Evolutionary conservation across 92 coral and sea anemone species (phyloP), one percentile per base, ranked within the genome.

Genomic region (Plumapathes pennacea): DNA sequence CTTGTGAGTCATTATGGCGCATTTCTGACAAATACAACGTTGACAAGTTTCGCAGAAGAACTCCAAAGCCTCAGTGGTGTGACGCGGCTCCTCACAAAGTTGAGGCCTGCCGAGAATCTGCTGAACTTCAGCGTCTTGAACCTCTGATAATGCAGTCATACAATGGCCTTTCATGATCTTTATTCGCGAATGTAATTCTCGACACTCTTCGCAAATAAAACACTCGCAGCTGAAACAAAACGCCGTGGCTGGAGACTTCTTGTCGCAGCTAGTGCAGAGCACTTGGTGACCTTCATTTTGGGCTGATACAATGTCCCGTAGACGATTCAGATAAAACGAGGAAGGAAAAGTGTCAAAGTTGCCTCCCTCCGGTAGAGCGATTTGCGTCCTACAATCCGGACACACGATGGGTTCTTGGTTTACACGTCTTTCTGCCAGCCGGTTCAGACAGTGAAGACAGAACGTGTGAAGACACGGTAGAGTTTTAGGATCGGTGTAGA

Each of bases 381-480:
- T 46, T 25, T 36, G 52, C 44, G 59, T 46, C 7, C 58, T 53
- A 64, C 86, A 79, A 4, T 48, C 30, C n/a, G 86, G 86, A 8
- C 86, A 79, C 8, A 45, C 61, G 25, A 64, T 13, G 37, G 36
- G 52, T 13, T 56, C 52, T 24, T 38, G 17, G 7, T 56, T 44
- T 21, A 46, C 58, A n/a, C 66, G 56, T 3, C 36, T 26, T 45
- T 67, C 36, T 42, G 49, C 73, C 1, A 71, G 60, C 57, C 64
- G 56, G 21, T 79, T 79, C 15, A 79, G 56, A 62, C 86, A 79
- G 12, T 32, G 25, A 41, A 60, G 63, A 31, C 86, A 79, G 30
- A 79, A 79, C 23, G 72, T 71, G n/a, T 79, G 86, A 39, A 79
- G 70, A 25, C 86, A 79, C 7, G 69, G 86, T 23, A 79, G 42